Evolutionary conservation across 2,888 invertebrate genomes (phyloP), one percentile per base, ranked within the genome.

Genomic region (Pomacea canaliculata): DNA sequence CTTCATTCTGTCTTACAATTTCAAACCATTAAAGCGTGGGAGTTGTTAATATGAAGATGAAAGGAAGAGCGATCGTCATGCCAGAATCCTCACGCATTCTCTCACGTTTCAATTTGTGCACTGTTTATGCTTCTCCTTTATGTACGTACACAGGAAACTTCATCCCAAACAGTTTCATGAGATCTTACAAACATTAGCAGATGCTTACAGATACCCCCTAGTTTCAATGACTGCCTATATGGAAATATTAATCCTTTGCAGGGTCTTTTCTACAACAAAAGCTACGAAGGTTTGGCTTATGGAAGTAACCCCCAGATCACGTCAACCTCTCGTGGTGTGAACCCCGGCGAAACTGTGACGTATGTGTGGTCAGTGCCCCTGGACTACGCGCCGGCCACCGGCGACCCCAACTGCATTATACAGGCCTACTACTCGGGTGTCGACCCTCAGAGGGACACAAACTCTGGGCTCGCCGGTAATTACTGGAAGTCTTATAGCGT

Each of bases 351-450:
- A 23, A 78, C 74, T 0, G 81, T 77, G 48, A 78, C 74, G 1
- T 87, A 86, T 73, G 49, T 78, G 18, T 87, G 86, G 86, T 74
- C 80, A 19, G 85, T 87, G 9, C 85, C 86, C 0, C 76, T 80
- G 23, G 73, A 84, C 56, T 83, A 85, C 37, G 86, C 86, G 7
- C 86, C 86, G 1, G 84, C 83, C 0, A 73, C 78, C 16, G 82
- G 82, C 46, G 86, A 87, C 62, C 84, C 86, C 8, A 81, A 81
- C 75, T 87, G 86, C 71, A 83, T 86, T 27, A 80, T 79, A 5
- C 83, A 83, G 80, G 63, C 84, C 68, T 87, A 87, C 66, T 83
- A 83, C 65, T 87, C 87, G 3, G 81, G 82, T 10, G 78, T 83
- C 16, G 82, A 83, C 69, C 82, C 83, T 27, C 77, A 79, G 49